These are phyloP conservation scores for Scaptomyza caliginosa DNA, from an alignment of 2,888 invertebrate species.

Conservation along the genomic window DNA sequence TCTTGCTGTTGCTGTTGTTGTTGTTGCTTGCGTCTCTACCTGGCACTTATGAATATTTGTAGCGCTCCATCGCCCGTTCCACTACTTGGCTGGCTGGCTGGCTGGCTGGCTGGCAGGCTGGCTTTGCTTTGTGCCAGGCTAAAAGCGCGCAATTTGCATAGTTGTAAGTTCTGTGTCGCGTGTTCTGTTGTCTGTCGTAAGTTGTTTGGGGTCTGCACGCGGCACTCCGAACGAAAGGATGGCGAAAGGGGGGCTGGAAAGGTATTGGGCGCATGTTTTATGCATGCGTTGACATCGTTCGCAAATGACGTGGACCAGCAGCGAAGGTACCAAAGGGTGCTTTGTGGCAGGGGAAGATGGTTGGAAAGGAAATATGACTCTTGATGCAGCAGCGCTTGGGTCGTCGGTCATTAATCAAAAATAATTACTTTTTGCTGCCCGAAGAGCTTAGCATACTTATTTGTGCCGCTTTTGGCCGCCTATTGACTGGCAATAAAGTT, in stretches of 20 bases:
- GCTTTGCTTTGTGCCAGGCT: conserved; percentile 60
- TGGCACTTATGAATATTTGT: conserved; percentile 69
- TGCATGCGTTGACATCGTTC: conserved; percentile 79
- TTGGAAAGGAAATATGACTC: background rate
- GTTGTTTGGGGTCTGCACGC: conserved; percentile 29
- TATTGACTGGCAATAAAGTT: conserved; percentile 49
- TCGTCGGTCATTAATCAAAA: conserved; percentile 61
- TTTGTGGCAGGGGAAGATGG: background rate
- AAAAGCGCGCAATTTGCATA: conserved; percentile 76
- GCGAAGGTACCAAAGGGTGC: background rate
- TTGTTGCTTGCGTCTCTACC: conserved; percentile 38
- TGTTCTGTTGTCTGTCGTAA: conserved; percentile 61
- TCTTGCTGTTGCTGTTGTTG: conserved; percentile 27
- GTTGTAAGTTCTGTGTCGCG: conserved; percentile 59
- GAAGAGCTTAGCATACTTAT: conserved; percentile 49
- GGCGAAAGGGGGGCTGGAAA: background rate
- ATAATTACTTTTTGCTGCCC: conserved; percentile 56
- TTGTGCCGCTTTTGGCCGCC: conserved; percentile 9
- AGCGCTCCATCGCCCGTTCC: conserved; percentile 9
- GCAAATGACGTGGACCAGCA: conserved; percentile 58
- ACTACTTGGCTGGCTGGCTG: conserved; percentile 45
- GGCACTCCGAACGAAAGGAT: no score
- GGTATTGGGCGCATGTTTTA: conserved; percentile 64
- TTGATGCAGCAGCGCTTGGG: conserved; percentile 28
- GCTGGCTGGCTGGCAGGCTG: background rate